Conservation (phyloP, 2,113 vertebrate species). For the Felis catus region F.catus_Fca126_mat1.0 CM031419.1:218988501-218989000, state of each 20-base stretch:
- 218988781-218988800: rapidly evolving
- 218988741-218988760: no score
- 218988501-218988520: background rate
- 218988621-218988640: background rate
- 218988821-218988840: background rate
- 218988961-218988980: no score
- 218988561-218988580: background rate
- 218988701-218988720: background rate
- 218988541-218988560: background rate
- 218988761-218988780: background rate
- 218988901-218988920: no score
- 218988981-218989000: no score
- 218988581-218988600: background rate
- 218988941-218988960: no score
- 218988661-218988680: background rate
- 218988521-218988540: background rate
- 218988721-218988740: background rate
- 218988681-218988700: background rate
- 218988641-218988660: background rate
- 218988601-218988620: rapidly evolving
- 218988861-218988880: background rate
- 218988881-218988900: no score
- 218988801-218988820: no score
- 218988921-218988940: no score
- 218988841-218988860: background rate